These are phyloP conservation scores for Thymelicus acteon DNA, from an alignment of 2,888 invertebrate genomes.

Conservation along the genomic window DNA sequence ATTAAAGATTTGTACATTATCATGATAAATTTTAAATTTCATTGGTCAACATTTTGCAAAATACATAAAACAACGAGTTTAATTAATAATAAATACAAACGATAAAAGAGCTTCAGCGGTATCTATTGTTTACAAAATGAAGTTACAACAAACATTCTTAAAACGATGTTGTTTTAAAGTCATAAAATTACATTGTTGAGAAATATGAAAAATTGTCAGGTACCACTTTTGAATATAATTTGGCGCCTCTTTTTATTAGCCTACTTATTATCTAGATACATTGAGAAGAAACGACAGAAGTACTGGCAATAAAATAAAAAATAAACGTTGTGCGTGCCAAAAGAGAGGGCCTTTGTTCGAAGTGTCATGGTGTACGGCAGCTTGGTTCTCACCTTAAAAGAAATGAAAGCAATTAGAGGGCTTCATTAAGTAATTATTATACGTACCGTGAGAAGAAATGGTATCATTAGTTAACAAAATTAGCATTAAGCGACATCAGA, in stretches of 20 bases:
- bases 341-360: constrained; percentile 82
- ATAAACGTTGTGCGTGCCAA: constrained; percentile 65
- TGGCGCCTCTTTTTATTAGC: constrained; percentile 21
- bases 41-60: constrained; percentile 28
- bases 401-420: constrained; percentile 39
- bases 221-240: constrained; percentile 23
- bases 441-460: no score
- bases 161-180: background rate
- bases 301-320: constrained; percentile 56
- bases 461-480: no score
- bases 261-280: constrained; percentile 35
- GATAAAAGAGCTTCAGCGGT: constrained; percentile 12
- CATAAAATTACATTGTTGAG: constrained; percentile 8
- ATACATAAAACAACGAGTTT: constrained; percentile 21
- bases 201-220: constrained; percentile 24
- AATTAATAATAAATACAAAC: constrained; percentile 11
- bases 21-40: constrained; percentile 29
- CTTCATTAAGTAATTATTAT: constrained; percentile 18
- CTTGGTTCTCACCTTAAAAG: constrained; percentile 85
- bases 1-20: constrained; percentile 22
- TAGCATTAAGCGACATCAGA: no score
- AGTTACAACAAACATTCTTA: constrained; percentile 8
- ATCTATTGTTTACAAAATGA: constrained; percentile 10
- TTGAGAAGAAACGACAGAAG: constrained; percentile 62
- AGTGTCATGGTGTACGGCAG: constrained; percentile 86